Base-by-base conservation (phyloP, 2,113 vertebrate genomes). In the Pelecanus crispus region DNA sequence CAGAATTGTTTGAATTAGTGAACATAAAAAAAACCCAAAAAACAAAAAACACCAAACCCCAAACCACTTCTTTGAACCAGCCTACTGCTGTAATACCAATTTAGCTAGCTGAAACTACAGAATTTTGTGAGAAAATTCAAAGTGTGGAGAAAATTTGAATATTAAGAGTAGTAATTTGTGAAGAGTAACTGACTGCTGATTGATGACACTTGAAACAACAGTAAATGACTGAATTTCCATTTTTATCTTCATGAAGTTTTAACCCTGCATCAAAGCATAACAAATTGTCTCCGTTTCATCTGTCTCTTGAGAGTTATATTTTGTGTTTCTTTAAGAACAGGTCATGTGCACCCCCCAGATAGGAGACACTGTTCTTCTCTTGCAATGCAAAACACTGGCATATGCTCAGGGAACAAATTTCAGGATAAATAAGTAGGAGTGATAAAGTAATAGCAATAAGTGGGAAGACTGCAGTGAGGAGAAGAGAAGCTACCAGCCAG, bases 341-440 rank as follows among this genome's bases (percentile, higher is more conserved):
- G 59, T 75, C 84, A 65, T 2, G 7, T 6, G 31, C n/a, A 70
- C 13, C 2, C 3, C 22, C 26, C 3, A 0, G 22, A 78, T 0
- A 87, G 14, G 6, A 52, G 55, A 74, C 25, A 38, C 4, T 26
- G 28, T 32, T 86, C 50, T 92, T 73, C 45, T 89, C 32, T n/a
- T 71, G 45, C 2, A 2, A 62, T 81, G 61, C 40, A 58, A 58
- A 89, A 74, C 45, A 78, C 1, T 65, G 67, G 24, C 83, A 86
- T 80, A 86, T 61, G 81, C 24, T 89, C 40, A 68, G 34, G 26
- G 45, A 73, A 80, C 36, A 68, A 42, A 45, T 83, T 70, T 91
- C 32, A 49, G 50, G 55, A 53, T 78, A 87, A 71, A 91, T 74
- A 65, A 71, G 87, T 28, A 66, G 55, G 52, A 93, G 77, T 89